Evolutionary conservation across 2,113 vertebrate species (phyloP).

Genomic region (Pygoscelis antarcticus): DNA sequence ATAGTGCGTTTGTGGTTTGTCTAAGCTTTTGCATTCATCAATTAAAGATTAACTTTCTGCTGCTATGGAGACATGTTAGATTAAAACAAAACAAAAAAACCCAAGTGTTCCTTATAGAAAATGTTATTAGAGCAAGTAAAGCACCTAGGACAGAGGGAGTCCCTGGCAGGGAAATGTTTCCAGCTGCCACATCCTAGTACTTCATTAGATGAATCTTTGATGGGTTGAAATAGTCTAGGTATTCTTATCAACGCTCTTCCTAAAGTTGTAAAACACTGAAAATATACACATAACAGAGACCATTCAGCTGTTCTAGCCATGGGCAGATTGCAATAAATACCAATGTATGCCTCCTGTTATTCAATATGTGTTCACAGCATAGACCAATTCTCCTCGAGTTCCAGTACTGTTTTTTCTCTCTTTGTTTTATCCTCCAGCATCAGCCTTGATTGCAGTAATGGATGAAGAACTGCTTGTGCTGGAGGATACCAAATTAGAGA

Average conservation of each 20-base stretch:
- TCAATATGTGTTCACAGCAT: neutral
- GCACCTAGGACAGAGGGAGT: neutral
- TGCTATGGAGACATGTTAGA: neutral
- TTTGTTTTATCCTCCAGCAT: neutral
- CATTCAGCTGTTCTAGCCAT: neutral
- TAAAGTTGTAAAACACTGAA: neutral
- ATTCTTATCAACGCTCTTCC: neutral
- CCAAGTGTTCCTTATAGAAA: neutral
- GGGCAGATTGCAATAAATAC: neutral
- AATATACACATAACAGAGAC: neutral
- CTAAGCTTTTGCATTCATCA: slow-evolving; percentile 47
- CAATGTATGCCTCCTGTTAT: neutral
- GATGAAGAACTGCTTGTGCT: neutral
- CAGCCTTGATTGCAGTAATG: neutral
- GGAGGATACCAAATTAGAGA: neutral
- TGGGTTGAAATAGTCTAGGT: neutral
- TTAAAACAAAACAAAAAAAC: neutral
- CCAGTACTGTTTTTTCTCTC: neutral
- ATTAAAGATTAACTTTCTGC: slow-evolving; percentile 49
- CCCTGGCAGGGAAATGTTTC: neutral
- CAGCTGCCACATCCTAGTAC: neutral
- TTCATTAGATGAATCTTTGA: neutral
- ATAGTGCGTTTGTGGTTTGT: slow-evolving; percentile 48
- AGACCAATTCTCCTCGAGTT: neutral
- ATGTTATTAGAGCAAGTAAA: neutral